Base-by-base conservation (phyloP, 2,113 vertebrate species). In the Eupsittula cactorum region DNA sequence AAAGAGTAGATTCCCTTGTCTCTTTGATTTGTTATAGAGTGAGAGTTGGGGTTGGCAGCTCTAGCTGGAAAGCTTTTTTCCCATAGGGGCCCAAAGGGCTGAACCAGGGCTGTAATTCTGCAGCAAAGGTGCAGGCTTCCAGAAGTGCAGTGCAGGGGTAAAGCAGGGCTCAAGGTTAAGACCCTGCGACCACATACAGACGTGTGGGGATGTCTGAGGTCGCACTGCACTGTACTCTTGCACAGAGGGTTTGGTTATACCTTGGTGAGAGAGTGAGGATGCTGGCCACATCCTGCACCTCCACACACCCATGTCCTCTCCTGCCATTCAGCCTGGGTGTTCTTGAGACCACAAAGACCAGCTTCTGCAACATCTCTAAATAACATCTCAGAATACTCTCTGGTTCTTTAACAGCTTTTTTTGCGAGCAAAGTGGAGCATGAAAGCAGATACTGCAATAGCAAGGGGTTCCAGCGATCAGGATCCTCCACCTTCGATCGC, bases 401-500 rank as follows among this genome's bases (percentile, higher is more conserved):
- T 91, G 44, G 5, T 60, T 93, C 70, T 95, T 49, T 65, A 53
- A 80, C 96, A 99, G 99, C 94, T 7, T 99, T 98, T 94, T 99
- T 99, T 90, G 98, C 99, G 18, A 98, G 97, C 87, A 99, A 99
- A 97, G 98, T 99, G 71, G 99, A 99, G 65, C 98, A 98, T 35
- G 99, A 99, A 94, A 98, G 98, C 97, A 98, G 96, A 88, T 85
- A 63, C 21, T 92, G 97, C 14, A 97, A 97, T 1, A 79, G 92
- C 24, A 97, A 97, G 83, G 97, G 92, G 60, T 82, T 98, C 92
- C 98, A 98, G 91, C 96, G 98, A 52, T 96, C 69, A 0, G 98
- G 97, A 19, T 93, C 98, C 1, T 83, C 98, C 5, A 95, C 97
- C 74, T 99, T 99, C 11, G 98, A 99, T 29, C 97, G 99, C 1